These are phyloP conservation scores for Agrilus biguttatus DNA, from an alignment of 2,888 invertebrate species.

Conservation along the genomic window DNA sequence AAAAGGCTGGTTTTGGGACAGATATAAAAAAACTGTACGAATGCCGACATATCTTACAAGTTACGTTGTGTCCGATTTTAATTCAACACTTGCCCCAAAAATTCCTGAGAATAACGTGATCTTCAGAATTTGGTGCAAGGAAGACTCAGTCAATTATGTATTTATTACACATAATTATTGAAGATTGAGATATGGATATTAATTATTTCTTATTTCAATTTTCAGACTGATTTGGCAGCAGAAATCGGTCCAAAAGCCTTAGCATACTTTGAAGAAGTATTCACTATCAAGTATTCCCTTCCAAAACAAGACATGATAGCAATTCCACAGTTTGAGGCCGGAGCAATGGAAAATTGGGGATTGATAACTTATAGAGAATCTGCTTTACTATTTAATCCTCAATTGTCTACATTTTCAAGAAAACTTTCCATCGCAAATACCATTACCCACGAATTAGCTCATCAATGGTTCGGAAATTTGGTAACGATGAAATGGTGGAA, in stretches of 20 bases:
- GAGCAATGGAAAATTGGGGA: conserved; percentile 70
- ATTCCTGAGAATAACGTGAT: conserved; percentile 26
- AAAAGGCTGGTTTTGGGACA: conserved; percentile 53
- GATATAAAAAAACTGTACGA: conserved; percentile 57
- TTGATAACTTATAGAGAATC: conserved; percentile 72
- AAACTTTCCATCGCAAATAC: conserved; percentile 49
- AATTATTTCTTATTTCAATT: conserved; percentile 4
- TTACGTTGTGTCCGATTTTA: conserved; percentile 62
- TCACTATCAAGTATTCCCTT: conserved; percentile 55
- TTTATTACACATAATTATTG: too few relatives aligned
- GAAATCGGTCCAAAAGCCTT: conserved; percentile 61
- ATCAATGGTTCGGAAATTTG: conserved; percentile 71
- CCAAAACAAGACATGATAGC: conserved; percentile 71
- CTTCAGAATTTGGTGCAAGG: conserved; percentile 62
- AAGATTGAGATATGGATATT: too few relatives aligned
- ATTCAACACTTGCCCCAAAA: conserved; percentile 11
- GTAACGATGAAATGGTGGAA: conserved; percentile 79
- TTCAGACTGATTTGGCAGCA: conserved; percentile 57
- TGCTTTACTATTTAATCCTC: conserved; percentile 50
- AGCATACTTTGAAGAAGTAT: conserved; percentile 56
- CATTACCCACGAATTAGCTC: conserved; percentile 35
- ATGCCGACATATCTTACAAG: conserved; percentile 94
- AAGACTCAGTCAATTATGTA: conserved; percentile 60
- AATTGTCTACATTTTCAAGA: conserved; percentile 44
- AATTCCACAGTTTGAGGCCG: conserved; percentile 63